Evolutionary conservation across 2,888 invertebrate species (phyloP).

Genomic region (Blomia tropicalis): DNA sequence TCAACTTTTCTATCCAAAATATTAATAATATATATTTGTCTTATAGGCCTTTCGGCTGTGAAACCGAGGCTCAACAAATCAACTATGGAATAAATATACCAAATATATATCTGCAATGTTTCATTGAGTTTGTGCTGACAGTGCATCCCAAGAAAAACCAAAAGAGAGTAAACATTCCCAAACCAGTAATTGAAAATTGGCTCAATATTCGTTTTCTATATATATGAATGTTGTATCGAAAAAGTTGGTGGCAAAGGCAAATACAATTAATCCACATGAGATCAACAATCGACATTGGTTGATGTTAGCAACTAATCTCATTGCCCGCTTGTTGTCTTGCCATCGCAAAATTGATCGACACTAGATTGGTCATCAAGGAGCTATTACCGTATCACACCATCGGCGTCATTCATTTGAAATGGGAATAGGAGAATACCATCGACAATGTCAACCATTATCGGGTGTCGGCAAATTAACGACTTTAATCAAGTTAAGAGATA

Average conservation of each 20-base stretch:
- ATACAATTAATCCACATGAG: slow-evolving; percentile 6
- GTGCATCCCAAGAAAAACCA: background rate
- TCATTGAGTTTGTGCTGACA: slow-evolving; percentile 7
- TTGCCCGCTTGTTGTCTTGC: background rate
- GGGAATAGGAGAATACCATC: no score
- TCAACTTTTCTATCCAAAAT: no score
- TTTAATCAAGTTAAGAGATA: slow-evolving; percentile 4
- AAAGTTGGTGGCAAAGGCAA: no score
- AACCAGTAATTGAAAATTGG: slow-evolving; percentile 9
- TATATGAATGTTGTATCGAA: no score
- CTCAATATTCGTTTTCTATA: background rate
- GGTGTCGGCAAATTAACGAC: background rate
- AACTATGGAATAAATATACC: no score
- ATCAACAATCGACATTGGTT: background rate
- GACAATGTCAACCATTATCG: background rate
- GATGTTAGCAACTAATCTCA: slow-evolving; percentile 1
- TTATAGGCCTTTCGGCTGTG: no score
- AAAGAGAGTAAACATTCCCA: background rate
- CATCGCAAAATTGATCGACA: background rate
- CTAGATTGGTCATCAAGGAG: slow-evolving; percentile 7
- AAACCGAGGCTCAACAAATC: no score
- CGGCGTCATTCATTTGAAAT: no score
- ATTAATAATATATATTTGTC: no score
- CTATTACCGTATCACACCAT: background rate
- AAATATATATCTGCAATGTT: no score